Percentiles rank a stretch among this genome's conserved stretches.
Conservation (phyloP, 2,113 vertebrate genomes). For the Triplophysa siluroides region DNA sequence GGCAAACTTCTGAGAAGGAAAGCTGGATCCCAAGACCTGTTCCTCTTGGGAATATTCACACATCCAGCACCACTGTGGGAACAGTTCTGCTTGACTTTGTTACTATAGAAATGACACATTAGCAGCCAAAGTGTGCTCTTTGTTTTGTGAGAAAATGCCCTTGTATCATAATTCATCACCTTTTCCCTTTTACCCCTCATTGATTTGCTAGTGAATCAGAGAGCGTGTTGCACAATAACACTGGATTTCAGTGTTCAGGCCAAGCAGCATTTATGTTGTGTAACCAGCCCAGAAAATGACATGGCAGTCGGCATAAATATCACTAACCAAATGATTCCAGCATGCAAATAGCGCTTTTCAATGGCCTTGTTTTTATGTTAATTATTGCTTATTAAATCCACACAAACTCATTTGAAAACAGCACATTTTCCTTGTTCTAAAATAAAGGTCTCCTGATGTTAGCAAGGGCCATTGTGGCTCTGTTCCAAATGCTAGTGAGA, state of each 20-base stretch:
- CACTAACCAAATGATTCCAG: conserved; percentile 4
- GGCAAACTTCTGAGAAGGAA: conserved; percentile 1
- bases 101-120: conserved; percentile 10
- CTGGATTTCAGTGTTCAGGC: conserved; percentile 8
- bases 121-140: conserved; percentile 47
- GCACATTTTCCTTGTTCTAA: conserved; percentile 12
- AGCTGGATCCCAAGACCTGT: conserved; percentile 10
- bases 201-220: conserved; percentile 52
- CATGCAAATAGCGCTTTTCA: conserved; percentile 14
- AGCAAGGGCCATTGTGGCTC: background rate
- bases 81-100: background rate
- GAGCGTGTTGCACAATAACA: conserved; percentile 48
- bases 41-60: conserved; percentile 1
- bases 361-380: conserved; percentile 2
- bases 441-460: background rate
- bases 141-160: conserved; percentile 45
- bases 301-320: conserved; percentile 19
- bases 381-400: conserved; percentile 15
- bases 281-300: conserved; percentile 42
- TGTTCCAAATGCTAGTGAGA: background rate
- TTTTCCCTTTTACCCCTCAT: conserved; percentile 47
- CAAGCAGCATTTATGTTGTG: conserved; percentile 43
- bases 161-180: conserved; percentile 25
- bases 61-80: conserved; percentile 1
- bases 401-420: conserved; percentile 1